Evolutionary conservation across 2,113 vertebrate species (phyloP), one percentile per base, ranked within the genome.

Genomic region (Perca fluviatilis): DNA sequence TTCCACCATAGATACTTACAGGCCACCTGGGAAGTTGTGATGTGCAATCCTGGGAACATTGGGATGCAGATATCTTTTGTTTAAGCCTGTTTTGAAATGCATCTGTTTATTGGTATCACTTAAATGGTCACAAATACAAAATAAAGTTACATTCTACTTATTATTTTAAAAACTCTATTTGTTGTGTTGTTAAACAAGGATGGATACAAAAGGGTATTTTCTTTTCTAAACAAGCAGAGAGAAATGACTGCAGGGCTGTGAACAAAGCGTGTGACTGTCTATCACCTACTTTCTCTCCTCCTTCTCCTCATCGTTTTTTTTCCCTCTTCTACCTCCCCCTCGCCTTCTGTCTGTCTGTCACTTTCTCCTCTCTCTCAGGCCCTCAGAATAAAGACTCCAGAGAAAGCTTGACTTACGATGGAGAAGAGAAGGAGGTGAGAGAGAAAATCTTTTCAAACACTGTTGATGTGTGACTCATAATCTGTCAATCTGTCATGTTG

Each of bases 391-490:
- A 97, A 94, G 96, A 96, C 84, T 97, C 97, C 33, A 97, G 96
- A 72, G 98, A 99, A 92, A 99, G 96, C 89, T 93, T 99, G 95
- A 97, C 96, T 82, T 97, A 97, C 15, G 96, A 97, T 68, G 97
- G 97, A 87, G 97, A 98, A 89, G 98, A 99, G 94, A 98, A 98
- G 90, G 98, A 99, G 97, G 98, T 99, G 93, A 96, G 89, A 40
- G 67, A 73, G 54, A 77, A 72, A 57, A 62, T 77, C 49, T 71
- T 78, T 53, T 78, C 25, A 61, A 77, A 79, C 19, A 1, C 71
- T 21, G 21, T n/a, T 36, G 64, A 83, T 75, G 40, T 83, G 64
- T 80, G 74, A 86, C 64, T 88, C 82, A 77, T 56, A 47, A 60
- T 85, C 80, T 86, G 68, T 84, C 80, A 84, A 67, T 76, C 80